Evolutionary conservation across 2,888 invertebrate species (phyloP).

Genomic region (Euphydryas editha): DNA sequence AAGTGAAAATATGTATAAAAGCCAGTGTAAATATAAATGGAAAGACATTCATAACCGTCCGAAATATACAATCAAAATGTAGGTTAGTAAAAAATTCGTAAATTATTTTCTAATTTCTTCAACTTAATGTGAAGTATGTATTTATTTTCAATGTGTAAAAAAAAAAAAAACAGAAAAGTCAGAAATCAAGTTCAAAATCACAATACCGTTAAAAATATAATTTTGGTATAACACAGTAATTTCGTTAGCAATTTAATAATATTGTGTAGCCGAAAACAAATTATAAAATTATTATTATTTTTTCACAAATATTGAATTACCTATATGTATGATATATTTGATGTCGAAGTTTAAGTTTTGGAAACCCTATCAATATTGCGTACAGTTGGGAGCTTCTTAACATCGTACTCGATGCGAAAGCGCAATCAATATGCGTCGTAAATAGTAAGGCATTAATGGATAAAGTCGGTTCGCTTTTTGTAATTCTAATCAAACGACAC

Average conservation of each 20-base stretch:
- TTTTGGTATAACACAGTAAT: no score
- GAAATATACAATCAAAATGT: no score
- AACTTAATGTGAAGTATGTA: not conserved
- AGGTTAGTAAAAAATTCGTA: not conserved
- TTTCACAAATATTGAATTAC: no score
- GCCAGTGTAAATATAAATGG: not conserved
- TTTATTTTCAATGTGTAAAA: not conserved
- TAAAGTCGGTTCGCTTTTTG: constrained; percentile 29
- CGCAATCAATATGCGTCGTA: constrained; percentile 42
- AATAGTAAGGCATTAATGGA: constrained; percentile 38
- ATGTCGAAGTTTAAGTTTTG: not conserved
- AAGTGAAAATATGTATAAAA: not conserved
- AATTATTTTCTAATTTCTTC: not conserved
- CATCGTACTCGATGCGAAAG: constrained; percentile 35
- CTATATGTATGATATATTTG: no score
- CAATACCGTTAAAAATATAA: no score
- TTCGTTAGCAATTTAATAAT: no score
- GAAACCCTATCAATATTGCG: constrained; percentile 29
- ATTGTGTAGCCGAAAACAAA: not conserved
- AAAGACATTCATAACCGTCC: no score
- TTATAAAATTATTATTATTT: no score
- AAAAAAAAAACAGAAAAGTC: not conserved
- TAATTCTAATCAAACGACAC: constrained; percentile 29
- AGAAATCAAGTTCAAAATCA: no score
- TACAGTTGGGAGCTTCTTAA: constrained; percentile 31